Evolutionary conservation across 2,888 invertebrate species (phyloP).

Genomic region (Hyposoter didymator): DNA sequence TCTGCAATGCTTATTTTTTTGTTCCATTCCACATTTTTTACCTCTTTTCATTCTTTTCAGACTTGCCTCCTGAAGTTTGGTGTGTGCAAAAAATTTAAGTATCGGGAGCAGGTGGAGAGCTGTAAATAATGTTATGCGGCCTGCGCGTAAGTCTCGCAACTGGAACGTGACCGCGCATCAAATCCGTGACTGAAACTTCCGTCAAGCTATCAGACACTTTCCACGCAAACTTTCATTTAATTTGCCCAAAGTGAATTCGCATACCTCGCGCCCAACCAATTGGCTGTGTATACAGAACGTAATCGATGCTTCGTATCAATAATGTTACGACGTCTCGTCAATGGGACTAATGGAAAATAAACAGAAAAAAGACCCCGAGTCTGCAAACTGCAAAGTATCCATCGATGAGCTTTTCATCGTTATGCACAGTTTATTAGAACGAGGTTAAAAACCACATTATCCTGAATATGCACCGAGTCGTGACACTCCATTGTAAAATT

Average conservation of each 20-base stretch:
- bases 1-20: slow-evolving; percentile 1
- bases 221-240: slow-evolving; percentile 43
- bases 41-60: slow-evolving; percentile 3
- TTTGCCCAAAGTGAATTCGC: slow-evolving; percentile 39
- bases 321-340: not conserved
- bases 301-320: slow-evolving; percentile 46
- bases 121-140: slow-evolving; percentile 59
- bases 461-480: slow-evolving; percentile 37
- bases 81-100: not conserved
- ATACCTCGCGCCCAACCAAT: slow-evolving; percentile 26
- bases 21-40: slow-evolving; percentile 8
- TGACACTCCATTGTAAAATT: slow-evolving; percentile 29
- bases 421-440: slow-evolving; percentile 3
- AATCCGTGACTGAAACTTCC: slow-evolving; percentile 68
- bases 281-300: slow-evolving; percentile 16
- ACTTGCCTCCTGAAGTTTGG: slow-evolving; percentile 35
- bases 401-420: not conserved
- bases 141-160: slow-evolving; percentile 64
- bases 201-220: slow-evolving; percentile 67
- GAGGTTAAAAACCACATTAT: slow-evolving; percentile 56
- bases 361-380: not conserved
- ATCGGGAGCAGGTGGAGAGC: not conserved
- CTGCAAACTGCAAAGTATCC: not conserved
- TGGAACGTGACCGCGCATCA: slow-evolving; percentile 75
- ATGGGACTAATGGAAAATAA: not conserved